phyloP scores from a whole-genome alignment of 2,113 vertebrate genomes.

The Hemicordylus capensis region DNA sequence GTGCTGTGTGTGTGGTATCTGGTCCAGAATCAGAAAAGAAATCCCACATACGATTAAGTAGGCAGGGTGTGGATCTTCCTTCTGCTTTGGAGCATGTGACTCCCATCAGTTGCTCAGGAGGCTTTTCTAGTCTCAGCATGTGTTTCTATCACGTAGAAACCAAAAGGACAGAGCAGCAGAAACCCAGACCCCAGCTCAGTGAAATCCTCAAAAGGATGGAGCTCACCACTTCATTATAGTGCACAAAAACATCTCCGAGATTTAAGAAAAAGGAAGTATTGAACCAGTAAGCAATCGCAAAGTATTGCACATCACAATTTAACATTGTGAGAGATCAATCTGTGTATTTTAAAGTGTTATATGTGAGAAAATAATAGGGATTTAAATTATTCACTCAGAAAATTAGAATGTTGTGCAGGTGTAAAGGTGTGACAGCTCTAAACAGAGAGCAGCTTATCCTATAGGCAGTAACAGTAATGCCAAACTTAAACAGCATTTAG shows the following conservation, averaged over 20 bases:
- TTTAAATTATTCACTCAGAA: conserved; percentile 24
- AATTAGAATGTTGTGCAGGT: not conserved
- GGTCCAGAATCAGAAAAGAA: not conserved
- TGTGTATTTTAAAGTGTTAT: not conserved
- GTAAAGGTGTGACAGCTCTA: not conserved
- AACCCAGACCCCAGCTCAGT: not conserved
- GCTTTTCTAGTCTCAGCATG: not conserved
- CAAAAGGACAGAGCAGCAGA: not conserved
- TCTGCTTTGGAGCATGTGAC: not conserved
- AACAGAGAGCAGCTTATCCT: not conserved
- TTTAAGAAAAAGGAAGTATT: conserved; percentile 30
- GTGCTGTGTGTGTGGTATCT: not conserved
- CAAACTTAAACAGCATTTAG: conserved; percentile 14
- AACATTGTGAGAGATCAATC: not conserved
- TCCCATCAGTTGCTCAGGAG: not conserved
- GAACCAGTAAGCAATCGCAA: not conserved
- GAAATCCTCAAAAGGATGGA: not conserved
- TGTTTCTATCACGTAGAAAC: not conserved
- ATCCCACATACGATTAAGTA: not conserved
- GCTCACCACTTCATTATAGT: not conserved
- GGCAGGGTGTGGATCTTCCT: not conserved
- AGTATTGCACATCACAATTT: conserved; percentile 12
- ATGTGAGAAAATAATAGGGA: not conserved
- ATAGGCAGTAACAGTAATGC: not conserved
- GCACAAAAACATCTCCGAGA: not conserved